Base-by-base conservation (phyloP, 2,888 invertebrate genomes). In the Drosophila demipolita region DNA sequence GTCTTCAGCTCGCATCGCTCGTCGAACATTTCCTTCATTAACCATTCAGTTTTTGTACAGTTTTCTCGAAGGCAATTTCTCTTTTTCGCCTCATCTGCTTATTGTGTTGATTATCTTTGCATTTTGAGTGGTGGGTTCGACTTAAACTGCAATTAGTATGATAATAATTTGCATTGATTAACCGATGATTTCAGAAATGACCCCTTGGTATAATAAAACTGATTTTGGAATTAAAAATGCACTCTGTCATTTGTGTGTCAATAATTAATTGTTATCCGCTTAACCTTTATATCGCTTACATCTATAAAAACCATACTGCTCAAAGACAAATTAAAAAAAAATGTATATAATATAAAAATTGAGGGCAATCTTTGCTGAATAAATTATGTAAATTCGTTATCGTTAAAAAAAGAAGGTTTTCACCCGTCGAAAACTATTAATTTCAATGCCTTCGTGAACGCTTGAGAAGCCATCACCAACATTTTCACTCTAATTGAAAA, bases 401-500 rank as follows among this genome's bases (percentile, higher is more conserved):
- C 4, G 59, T 12, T n/a, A 55, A 38, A 78, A 72, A 69, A 82
- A 83, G 82, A 76, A 82, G 81, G 79, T 87, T 87, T 87, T 87
- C 89, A 83, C 87, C 84, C 77, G 8, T 60, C 62, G 66, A 74
- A 62, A 70, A 68, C 78, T 61, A 70, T 76, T 32, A 71, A 81
- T 76, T 80, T 80, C 78, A 78, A 75, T 81, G 80, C 63, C 67
- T 71, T 49, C 66, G 76, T 66, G 73, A 69, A 29, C 49, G 73
- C 66, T 75, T 68, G 81, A 66, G 77, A 80, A 78, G 81, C 73
- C 82, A 87, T 87, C 84, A 81, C 70, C 87, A 87, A 74, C 82
- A 89, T 87, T 87, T 89, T 87, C 87, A 89, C 87, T 87, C 89
- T 87, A 89, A 89, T 89, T 89, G 87, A 87, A 84, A 87, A 89